Percentiles rank a stretch among this genome's conserved stretches.
Conservation (phyloP, 1,140 invertebrate species). For the Caenorhabditis latens region DNA sequence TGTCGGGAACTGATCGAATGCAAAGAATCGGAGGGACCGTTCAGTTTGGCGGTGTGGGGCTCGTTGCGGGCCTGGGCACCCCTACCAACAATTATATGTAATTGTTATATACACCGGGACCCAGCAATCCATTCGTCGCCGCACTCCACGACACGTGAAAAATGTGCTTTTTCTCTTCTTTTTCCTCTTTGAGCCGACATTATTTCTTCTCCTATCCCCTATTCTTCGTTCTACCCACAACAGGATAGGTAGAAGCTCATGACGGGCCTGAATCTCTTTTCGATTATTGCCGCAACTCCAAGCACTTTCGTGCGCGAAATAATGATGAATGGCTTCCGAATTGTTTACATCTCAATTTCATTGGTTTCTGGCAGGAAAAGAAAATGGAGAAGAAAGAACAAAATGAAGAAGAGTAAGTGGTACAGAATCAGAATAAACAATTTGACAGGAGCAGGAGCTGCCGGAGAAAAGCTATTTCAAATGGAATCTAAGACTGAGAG, state of each 20-base stretch:
- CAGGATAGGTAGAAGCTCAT: neutral
- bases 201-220: neutral
- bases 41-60: neutral
- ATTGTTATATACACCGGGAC: constrained; percentile 52
- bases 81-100: constrained; percentile 47
- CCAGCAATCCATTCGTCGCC: constrained; percentile 1
- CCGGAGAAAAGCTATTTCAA: neutral
- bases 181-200: constrained; percentile 12
- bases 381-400: neutral
- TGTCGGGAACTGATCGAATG: no score
- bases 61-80: neutral
- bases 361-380: neutral
- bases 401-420: neutral
- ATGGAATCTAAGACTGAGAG: neutral
- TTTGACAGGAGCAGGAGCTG: no score
- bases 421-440: constrained; percentile 5
- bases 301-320: constrained; percentile 43
- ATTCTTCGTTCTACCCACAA: neutral
- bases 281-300: constrained; percentile 21
- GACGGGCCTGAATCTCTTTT: neutral
- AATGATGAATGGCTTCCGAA: constrained; percentile 51
- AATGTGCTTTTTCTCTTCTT: constrained; percentile 25
- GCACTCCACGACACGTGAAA: constrained; percentile 15
- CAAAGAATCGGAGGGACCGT: no score
- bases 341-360: constrained; percentile 41